Conservation (phyloP, 2,888 invertebrate genomes). For the Eupithecia tripunctaria region DNA sequence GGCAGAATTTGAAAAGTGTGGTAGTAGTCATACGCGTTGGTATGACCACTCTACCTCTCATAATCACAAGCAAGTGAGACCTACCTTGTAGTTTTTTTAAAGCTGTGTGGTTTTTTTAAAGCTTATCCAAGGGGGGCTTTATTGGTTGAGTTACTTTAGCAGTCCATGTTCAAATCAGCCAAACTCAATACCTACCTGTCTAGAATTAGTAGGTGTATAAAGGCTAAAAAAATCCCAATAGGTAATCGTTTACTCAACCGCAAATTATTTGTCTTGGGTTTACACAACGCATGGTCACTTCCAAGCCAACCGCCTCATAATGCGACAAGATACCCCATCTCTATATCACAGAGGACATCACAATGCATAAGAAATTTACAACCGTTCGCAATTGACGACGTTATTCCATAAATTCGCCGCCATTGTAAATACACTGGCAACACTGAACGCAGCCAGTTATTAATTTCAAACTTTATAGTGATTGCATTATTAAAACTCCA, state of each 20-base stretch:
- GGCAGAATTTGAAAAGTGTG: no score
- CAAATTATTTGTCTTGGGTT: background rate
- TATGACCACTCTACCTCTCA: no score
- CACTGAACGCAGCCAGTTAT: constrained; percentile 21
- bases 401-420: constrained; percentile 51
- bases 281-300: constrained; percentile 33
- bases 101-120: no score
- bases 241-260: background rate
- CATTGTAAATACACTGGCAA: constrained; percentile 51
- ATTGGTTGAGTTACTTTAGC: no score
- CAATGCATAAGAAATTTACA: constrained; percentile 52
- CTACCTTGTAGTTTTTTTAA: no score
- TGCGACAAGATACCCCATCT: constrained; percentile 40
- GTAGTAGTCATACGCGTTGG: no score
- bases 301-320: constrained; percentile 32
- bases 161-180: no score
- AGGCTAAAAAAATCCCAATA: no score
- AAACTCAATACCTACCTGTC: no score
- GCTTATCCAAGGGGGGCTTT: no score
- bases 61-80: no score
- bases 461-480: constrained; percentile 37
- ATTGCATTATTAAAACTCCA: constrained; percentile 40
- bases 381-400: constrained; percentile 46
- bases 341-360: constrained; percentile 45
- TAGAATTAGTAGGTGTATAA: no score